Evolutionary conservation across 2,888 invertebrate species (phyloP), one percentile per base, ranked within the genome.

Genomic region (Gortyna flavago): DNA sequence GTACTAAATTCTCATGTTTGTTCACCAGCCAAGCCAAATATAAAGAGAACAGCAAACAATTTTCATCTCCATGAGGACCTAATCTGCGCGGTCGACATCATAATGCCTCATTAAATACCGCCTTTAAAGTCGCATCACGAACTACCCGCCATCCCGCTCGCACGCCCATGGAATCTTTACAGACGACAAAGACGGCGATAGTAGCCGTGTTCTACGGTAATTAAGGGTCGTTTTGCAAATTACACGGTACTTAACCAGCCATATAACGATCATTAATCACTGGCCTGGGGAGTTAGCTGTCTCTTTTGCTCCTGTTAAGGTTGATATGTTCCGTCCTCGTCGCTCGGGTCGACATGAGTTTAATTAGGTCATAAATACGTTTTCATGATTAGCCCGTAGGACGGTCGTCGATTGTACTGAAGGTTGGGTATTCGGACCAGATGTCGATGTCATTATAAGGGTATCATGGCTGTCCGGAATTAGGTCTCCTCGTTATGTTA

Each of bases 211-310:
- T 95, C 95, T 92, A 92, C 94, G 96, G 96, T 97, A 97, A 97
- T 97, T 97, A 97, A 97, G 97, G 97, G 97, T 97, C 97, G 97
- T 97, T 97, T 97, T 97, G 97, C 97, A 97, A 97, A 97, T 97
- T 97, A 97, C 97, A 97, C 97, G 97, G 97, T 97, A 97, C 97
- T 97, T 97, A 97, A 97, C 97, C 97, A 97, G 97, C 97, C 97
- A 97, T 97, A 97, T 97, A 97, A 97, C 96, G 95, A 95, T 96
- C 95, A 97, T 97, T 97, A 97, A 97, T 97, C 97, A 97, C 97
- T 92, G 91, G 91, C 88, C 90, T 89, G 92, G 95, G 93, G 90
- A 89, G 90, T 88, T 79, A 77, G 87, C 87, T 83, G 84, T 95
- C 94, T 92, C 93, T 85, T 88, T 96, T 91, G 77, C 87, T 84